Base-by-base conservation (phyloP, 1,140 invertebrate species). In the Heliconius melpomene region DNA sequence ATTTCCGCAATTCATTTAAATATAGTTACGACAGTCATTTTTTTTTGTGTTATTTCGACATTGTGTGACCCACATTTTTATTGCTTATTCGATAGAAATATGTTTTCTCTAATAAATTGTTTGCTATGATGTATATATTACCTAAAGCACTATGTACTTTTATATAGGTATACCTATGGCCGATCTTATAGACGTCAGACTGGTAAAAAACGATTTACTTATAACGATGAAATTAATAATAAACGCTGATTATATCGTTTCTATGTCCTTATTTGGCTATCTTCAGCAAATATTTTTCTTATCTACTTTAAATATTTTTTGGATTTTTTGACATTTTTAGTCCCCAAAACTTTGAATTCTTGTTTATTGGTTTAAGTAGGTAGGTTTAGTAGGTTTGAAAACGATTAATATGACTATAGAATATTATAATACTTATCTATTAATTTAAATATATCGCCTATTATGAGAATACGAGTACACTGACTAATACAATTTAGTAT, bases 1-100 rank as follows among this genome's bases (percentile, higher is more conserved):
- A 16, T 66, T 66, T 66, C 60, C 60, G 60, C 60, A 66, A 66
- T 66, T 66, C 26, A 66, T 26, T 66, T 29, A 29, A 66, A 16
- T 29, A 16, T 29, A 66, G 9, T 66, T 26, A 29, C 26, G 60
- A 66, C 26, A 13, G 26, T 5, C 11, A 66, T 2, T n/a, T 60
- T 23, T 52, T 18, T 23, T 23, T 11, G n/a, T 66, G 11, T 66
- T 66, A 26, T 26, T 26, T 66, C 60, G 23, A 29, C 60, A 66
- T 11, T 60, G 54, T 60, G 3, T 26, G 60, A 66, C 60, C 60
- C 23, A 66, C 60, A 66, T 66, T 66, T 66, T 5, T 16, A 9
- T 13, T 66, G 60, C 60, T 66, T 66, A 66, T 29, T 7, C n/a
- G 3, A 66, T 66, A 66, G 23, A 66, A 26, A 66, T 66, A 16